Evolutionary conservation across 2,113 vertebrate species (phyloP).

Genomic region (Halcyon senegalensis): DNA sequence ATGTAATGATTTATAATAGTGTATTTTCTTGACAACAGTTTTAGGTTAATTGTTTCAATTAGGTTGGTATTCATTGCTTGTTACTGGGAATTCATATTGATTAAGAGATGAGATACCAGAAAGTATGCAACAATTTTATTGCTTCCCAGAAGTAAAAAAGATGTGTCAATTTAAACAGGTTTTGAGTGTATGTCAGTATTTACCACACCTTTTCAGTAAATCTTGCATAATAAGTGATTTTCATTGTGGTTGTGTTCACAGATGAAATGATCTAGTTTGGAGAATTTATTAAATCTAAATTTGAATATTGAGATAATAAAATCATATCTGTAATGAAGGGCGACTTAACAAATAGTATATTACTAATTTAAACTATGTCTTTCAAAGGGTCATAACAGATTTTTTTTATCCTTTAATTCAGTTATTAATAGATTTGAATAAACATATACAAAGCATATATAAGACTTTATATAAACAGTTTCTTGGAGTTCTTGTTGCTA

Average conservation of each 20-base stretch:
- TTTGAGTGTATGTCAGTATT: neutral
- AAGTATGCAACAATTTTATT: constrained; percentile 35
- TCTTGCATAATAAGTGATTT: neutral
- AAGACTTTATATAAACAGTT: neutral
- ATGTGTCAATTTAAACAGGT: neutral
- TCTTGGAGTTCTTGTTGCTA: neutral
- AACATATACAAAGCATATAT: neutral
- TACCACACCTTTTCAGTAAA: neutral
- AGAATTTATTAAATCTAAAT: neutral
- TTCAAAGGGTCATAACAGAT: neutral
- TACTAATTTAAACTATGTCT: neutral
- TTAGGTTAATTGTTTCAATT: constrained; percentile 58
- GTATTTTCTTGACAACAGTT: constrained; percentile 43
- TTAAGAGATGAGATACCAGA: constrained; percentile 38
- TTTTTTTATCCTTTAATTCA: neutral
- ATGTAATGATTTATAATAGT: constrained; percentile 47
- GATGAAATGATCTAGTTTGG: neutral
- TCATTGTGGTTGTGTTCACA: neutral
- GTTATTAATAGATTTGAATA: neutral
- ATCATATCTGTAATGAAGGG: neutral
- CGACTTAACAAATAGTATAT: neutral
- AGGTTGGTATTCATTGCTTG: constrained; percentile 28
- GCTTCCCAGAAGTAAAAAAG: constrained; percentile 6
- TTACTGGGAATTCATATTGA: constrained; percentile 56
- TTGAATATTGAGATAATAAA: neutral